phyloP scores from a whole-genome alignment of 1,140 invertebrate genomes.

The Procambarus virginalis region DNA sequence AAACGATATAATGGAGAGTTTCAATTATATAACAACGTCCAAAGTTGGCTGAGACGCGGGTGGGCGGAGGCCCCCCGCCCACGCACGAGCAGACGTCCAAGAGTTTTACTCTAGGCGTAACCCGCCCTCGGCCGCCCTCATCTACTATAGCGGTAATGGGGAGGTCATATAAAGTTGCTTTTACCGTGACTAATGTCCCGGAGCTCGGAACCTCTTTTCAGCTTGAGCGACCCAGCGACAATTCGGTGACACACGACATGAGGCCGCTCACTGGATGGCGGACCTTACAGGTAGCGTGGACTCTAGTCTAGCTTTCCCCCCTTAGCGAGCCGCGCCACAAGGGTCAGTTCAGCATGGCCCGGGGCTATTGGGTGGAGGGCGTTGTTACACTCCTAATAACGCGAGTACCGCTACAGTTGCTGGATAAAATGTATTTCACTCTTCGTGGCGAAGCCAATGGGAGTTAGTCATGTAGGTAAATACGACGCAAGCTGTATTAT shows the following conservation, averaged over 20 bases:
- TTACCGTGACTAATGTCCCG: neutral
- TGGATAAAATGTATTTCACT: slow-evolving; percentile 40
- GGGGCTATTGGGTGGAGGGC: neutral
- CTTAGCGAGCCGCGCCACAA: neutral
- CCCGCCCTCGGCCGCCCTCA: neutral
- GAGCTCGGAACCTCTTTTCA: slow-evolving; percentile 5
- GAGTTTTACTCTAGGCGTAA: neutral
- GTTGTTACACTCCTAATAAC: neutral
- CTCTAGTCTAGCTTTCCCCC: neutral
- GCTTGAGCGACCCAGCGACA: slow-evolving; percentile 28
- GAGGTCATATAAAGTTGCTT: slow-evolving; percentile 24
- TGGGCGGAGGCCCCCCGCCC: neutral
- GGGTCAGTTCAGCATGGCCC: neutral
- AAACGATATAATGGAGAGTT: neutral
- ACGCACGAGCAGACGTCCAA: neutral
- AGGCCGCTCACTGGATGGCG: neutral
- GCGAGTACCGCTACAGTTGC: slow-evolving; percentile 12
- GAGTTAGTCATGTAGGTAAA: slow-evolving; percentile 4
- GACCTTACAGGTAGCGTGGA: neutral
- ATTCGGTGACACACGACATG: slow-evolving; percentile 48
- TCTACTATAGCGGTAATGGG: slow-evolving; percentile 5
- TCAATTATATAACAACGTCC: neutral
- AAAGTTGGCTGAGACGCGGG: neutral
- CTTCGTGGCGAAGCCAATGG: neutral
- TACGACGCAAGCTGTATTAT: neutral